Conservation (phyloP, 2,113 vertebrate species). For the Orientallactaga bullata region DNA sequence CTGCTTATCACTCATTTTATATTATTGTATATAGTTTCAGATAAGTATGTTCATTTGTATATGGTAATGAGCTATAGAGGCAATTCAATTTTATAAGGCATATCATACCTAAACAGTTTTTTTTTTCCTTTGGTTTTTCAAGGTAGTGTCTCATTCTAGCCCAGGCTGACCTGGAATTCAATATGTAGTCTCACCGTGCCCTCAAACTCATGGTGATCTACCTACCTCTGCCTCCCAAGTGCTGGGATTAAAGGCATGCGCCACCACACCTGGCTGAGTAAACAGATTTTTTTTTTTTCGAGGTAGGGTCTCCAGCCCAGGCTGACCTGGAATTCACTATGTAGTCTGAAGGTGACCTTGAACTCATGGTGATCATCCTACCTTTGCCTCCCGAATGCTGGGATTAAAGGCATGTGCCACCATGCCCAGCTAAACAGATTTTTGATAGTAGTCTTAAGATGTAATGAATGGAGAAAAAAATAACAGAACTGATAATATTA, state of each 20-base stretch:
- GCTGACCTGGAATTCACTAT: no score
- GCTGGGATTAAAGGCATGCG: no score
- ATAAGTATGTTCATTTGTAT: background rate
- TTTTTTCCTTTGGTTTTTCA: background rate
- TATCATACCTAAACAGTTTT: background rate
- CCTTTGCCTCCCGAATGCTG: no score
- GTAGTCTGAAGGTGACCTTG: no score
- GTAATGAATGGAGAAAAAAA: background rate
- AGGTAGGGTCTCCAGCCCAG: background rate
- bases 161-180: no score
- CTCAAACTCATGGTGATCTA: no score
- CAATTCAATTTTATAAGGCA: background rate
- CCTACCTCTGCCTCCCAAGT: no score
- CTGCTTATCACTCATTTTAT: background rate
- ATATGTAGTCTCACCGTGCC: no score
- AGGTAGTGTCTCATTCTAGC: background rate
- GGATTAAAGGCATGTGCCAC: no score
- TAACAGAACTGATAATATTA: background rate
- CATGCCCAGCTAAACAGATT: background rate
- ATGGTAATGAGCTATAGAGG: background rate
- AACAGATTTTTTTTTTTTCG: background rate
- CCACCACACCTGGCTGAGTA: no score
- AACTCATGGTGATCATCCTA: no score
- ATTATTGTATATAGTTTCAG: background rate
- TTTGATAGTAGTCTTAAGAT: background rate